Base-by-base conservation (phyloP, 64 coral and sea anemone genomes). In the Montipora efflorescens region DNA sequence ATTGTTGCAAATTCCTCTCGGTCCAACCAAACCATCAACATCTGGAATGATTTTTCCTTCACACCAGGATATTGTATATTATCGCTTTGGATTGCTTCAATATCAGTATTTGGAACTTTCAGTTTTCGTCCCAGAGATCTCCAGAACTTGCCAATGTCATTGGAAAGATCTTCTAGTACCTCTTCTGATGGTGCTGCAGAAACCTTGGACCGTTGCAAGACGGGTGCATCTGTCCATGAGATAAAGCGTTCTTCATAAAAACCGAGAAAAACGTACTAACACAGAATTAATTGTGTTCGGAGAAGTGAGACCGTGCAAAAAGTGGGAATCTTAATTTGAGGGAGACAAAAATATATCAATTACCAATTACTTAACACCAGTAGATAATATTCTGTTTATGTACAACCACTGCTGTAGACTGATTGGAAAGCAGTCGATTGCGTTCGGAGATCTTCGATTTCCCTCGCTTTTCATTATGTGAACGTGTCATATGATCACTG, bases 21-120 rank as follows among this genome's bases (percentile, higher is more conserved):
- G 18, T 93, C 91, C 48, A 73, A 71, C 95, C 95, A 96, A 71
- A 64, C 75, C 22, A 93, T 21, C 21, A 96, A 52, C 91, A 96
- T 96, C 73, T 78, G 87, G 36, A 89, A 84, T 67, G 90, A 91
- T 81, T 96, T 80, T 46, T 96, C 95, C 25, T 48, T 51, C 44
- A 93, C 79, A 3, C 74, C 79, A 12, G 5, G 20, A 68, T 93
- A 96, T 21, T 90, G 82, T 14, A 93, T 53, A 48, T 93, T 45
- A 43, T 96, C 95, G 19, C 59, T 70, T 25, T 74, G 76, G 12
- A 96, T 87, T 67, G 90, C 91, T 15, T 90, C 55, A 19, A 96
- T 87, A 84, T 74, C 84, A 55, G 73, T 77, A 21, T 80, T 96
- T 53, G 68, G 43, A 14, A 96, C 13, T 84, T 58, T 68, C n/a